Evolutionary conservation across 1,140 invertebrate species (phyloP), one percentile per base, ranked within the genome.

Genomic region (Gonatopus flavifemur): DNA sequence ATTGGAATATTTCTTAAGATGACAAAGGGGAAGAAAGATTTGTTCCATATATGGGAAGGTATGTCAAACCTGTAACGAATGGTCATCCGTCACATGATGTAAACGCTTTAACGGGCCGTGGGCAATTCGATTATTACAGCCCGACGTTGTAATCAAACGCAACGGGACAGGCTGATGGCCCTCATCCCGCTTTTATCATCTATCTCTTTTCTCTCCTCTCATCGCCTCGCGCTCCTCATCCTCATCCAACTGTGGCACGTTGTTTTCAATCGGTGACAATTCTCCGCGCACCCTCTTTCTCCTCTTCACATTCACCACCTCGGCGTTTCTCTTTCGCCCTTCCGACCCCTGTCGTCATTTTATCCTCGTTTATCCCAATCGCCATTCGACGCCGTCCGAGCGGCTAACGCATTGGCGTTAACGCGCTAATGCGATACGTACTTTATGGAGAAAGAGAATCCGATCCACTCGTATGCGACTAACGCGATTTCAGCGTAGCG

Each of bases 361-460:
- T 57, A 64, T 65, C 61, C 61, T 63, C 62, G 62, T 64, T 64
- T 60, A 64, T 64, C 57, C 57, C 59, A 64, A 55, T 60, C 62
- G 65, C 56, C 59, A 69, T 71, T 69, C 62, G 66, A 57, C 64
- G 66, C 55, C 58, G 60, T 40, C 55, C 60, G 62, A 71, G 58
- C 69, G 67, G 63, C 65, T 67, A 70, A 67, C 67, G 64, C 69
- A 67, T 69, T 60, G 62, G 64, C 64, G 67, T 72, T 69, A 67
- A 69, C 66, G 68, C 64, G 65, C 63, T 72, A 70, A 72, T 70
- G 68, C 66, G 67, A 72, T 72, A 69, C 63, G 65, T 64, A 66
- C 61, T 72, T 72, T 72, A 70, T 69, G 67, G 21, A n/a, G n/a
- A 24, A n/a, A 50, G 43, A 59, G 58, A 44, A 52, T 25, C 43